These are phyloP conservation scores for Eupithecia inturbata DNA, from an alignment of 2,888 invertebrate species.

Conservation along the genomic window DNA sequence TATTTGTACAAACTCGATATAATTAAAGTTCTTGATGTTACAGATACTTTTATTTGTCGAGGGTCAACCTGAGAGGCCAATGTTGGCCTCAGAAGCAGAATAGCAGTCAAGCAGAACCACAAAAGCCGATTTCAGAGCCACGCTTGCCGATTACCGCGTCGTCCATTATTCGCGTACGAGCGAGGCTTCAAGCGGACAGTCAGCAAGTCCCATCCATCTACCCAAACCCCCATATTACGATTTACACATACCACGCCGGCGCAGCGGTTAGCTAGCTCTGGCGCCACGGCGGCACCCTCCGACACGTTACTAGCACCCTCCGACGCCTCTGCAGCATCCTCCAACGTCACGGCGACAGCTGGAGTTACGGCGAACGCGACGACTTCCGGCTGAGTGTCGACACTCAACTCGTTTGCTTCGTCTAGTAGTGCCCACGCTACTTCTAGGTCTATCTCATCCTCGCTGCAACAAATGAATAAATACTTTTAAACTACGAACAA, in stretches of 20 bases:
- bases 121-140: no score
- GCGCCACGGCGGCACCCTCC: background rate
- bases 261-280: background rate
- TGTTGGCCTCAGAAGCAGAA: no score
- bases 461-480: slow-evolving; percentile 26
- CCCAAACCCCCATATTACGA: background rate
- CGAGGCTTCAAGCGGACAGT: no score
- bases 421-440: slow-evolving; percentile 14
- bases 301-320: background rate
- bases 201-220: background rate
- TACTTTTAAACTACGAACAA: background rate
- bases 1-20: no score
- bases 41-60: no score
- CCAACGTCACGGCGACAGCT: background rate
- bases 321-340: background rate
- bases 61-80: no score
- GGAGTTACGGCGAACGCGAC: background rate
- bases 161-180: no score
- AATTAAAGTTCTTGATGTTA: no score
- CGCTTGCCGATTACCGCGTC: no score
- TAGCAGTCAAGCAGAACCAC: no score
- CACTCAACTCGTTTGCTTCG: background rate
- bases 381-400: slow-evolving; percentile 12
- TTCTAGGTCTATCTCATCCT: slow-evolving; percentile 26
- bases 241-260: background rate